Percentiles rank a stretch among this genome's conserved stretches.
Conservation (phyloP, 1,140 invertebrate genomes). For the Proales similis region DNA sequence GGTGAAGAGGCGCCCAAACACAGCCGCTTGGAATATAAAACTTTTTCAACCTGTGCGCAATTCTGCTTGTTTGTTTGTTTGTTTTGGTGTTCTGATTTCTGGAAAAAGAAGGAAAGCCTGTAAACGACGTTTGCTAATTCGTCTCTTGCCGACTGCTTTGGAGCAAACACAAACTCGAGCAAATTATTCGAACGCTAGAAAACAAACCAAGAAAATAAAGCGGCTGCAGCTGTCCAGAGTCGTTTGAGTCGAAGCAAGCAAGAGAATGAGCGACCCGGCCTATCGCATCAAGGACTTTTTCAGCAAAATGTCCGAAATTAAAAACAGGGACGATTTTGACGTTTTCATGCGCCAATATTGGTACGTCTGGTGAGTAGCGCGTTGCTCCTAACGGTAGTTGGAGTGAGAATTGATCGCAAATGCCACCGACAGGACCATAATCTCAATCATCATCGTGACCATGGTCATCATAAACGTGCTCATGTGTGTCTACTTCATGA, state of each 20-base stretch:
- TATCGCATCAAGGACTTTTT: constrained; percentile 30
- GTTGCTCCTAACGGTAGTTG: background rate
- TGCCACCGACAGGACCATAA: constrained; percentile 4
- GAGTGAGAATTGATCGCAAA: background rate
- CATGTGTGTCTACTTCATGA: constrained; percentile 29
- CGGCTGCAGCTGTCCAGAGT: too few species aligned
- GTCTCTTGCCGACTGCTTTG: too few species aligned
- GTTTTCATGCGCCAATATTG: constrained; percentile 29
- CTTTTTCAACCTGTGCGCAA: too few species aligned
- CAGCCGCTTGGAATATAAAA: too few species aligned
- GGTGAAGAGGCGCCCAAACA: too few species aligned
- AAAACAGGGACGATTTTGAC: constrained; percentile 10
- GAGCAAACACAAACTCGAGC: too few species aligned
- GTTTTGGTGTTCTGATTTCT: too few species aligned
- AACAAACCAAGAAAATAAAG: too few species aligned
- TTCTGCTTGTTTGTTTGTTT: too few species aligned
- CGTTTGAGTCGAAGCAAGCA: background rate
- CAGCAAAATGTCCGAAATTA: constrained; percentile 13
- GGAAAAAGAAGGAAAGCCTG: too few species aligned
- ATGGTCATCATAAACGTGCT: constrained; percentile 28
- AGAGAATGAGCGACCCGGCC: constrained; percentile 25
- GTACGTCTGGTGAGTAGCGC: constrained; percentile 28
- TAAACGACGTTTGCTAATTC: too few species aligned
- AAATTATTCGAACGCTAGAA: too few species aligned
- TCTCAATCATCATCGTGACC: background rate